Evolutionary conservation across 2,797 vertebrate species (phyloP), one percentile per base, ranked within the genome.

Genomic region (Pangasius djambal): DNA sequence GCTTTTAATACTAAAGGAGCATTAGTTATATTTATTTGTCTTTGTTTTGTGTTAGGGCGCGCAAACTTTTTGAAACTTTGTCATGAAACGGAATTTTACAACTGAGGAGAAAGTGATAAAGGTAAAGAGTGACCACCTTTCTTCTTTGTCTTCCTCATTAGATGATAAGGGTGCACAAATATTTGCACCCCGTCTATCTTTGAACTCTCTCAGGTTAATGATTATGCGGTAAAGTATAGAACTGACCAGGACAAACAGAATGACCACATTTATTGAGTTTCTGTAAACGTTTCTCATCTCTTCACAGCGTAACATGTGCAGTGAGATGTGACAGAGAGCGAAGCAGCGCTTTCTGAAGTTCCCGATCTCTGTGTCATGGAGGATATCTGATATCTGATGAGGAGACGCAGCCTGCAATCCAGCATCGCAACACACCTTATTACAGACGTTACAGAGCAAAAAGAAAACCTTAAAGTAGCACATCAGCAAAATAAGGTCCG

Each of bases 171-270:
- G 16, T 57, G 78, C 78, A 81, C 59, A 83, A 83, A 63, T n/a
- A 83, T 63, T 83, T 48, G 59, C 59, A 28, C 37, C 8, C 22
- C 0, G 1, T 82, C 34, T 55, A 79, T 82, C 57, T 82, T 61
- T 59, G 77, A 57, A 57, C 77, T 57, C 37, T 81, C 55, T 86
- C 15, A 6, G 59, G 72, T 86, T 78, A 86, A 86, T 86, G 72
- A 78, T 77, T 61, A 48, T 0, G 75, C 6, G 40, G 22, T 15
- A 34, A 65, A 48, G 28, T 78, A 44, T 8, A 28, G 61, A 65
- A 79, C 2, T 37, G 28, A 40, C 44, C 75, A 34, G 44, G 75
- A 52, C 86, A 37, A 55, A 79, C 12, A 79, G 9, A 2, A 34
- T 28, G 10, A 31, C 48, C 50, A 72, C 18, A 15, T 67, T 79